Evolutionary conservation across 2,113 vertebrate genomes (phyloP).

Genomic region (Nannospalax galili): DNA sequence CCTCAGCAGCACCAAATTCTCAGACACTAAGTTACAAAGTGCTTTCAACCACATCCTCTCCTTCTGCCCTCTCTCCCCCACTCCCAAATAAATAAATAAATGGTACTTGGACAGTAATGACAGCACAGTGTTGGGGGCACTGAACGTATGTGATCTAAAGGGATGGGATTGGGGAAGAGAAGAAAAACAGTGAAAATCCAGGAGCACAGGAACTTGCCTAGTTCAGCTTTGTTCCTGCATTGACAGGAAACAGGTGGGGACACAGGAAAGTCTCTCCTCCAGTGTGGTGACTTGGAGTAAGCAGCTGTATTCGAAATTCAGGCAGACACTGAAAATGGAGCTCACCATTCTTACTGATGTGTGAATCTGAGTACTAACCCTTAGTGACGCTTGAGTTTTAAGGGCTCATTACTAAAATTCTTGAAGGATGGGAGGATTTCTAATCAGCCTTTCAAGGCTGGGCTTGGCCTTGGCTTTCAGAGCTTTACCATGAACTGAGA

Average conservation of each 20-base stretch:
- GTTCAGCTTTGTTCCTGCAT: conserved; percentile 1
- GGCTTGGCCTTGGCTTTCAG: neutral
- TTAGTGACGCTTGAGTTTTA: neutral
- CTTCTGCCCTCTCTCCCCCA: neutral
- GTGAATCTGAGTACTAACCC: neutral
- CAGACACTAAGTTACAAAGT: conserved; percentile 68
- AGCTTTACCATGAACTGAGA: neutral
- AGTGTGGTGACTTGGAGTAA: conserved; percentile 33
- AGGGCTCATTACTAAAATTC: neutral
- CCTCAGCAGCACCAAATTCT: neutral
- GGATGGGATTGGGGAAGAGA: neutral
- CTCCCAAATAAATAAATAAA: conserved; percentile 58
- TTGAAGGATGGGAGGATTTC: neutral
- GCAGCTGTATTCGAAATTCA: neutral
- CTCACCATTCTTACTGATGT: neutral
- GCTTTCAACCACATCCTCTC: conserved; percentile 62
- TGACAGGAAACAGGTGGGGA: neutral
- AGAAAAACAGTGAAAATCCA: neutral
- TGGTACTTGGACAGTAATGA: neutral
- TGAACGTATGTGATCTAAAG: neutral
- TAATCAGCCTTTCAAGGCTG: neutral
- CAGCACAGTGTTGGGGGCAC: neutral
- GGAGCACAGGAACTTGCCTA: neutral
- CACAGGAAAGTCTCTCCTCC: neutral
- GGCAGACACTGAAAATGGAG: neutral